Percentiles rank a stretch among this genome's conserved stretches.
Evolutionary conservation across 64 coral and sea anemone species (phyloP).

Genomic region (Acropora yongei): DNA sequence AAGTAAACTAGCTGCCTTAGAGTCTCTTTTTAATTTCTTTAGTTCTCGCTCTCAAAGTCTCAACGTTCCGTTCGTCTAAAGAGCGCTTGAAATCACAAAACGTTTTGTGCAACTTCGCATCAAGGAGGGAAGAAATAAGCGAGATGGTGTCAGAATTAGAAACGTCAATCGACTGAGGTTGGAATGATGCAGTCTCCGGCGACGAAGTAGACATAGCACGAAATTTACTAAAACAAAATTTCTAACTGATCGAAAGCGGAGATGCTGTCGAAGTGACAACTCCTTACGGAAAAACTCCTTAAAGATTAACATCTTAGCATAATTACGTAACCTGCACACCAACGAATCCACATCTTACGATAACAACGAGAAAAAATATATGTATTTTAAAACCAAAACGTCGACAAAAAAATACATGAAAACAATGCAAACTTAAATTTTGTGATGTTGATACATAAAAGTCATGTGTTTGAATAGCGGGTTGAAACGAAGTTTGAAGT

Average conservation of each 20-base stretch:
- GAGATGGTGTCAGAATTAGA: neutral
- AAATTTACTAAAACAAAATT: neutral
- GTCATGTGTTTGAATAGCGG: too few relatives aligned
- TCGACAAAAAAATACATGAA: too few relatives aligned
- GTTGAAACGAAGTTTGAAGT: too few relatives aligned
- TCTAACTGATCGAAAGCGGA: neutral
- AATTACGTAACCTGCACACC: too few relatives aligned
- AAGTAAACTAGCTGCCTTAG: constrained; percentile 39
- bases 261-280: neutral
- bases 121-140: constrained; percentile 5
- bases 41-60: neutral
- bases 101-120: constrained; percentile 28
- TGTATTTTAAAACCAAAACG: too few relatives aligned
- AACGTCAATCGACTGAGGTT: neutral
- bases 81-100: constrained; percentile 28
- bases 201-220: neutral
- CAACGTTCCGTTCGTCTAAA: constrained; percentile 20
- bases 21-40: constrained; percentile 42
- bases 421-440: too few relatives aligned
- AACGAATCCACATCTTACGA: too few relatives aligned
- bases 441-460: too few relatives aligned
- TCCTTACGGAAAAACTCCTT: too few relatives aligned
- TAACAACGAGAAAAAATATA: too few relatives aligned
- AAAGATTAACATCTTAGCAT: too few relatives aligned
- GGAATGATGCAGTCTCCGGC: neutral